Conservation (phyloP, 2,797 vertebrate species). For the Malurus splendens region DNA sequence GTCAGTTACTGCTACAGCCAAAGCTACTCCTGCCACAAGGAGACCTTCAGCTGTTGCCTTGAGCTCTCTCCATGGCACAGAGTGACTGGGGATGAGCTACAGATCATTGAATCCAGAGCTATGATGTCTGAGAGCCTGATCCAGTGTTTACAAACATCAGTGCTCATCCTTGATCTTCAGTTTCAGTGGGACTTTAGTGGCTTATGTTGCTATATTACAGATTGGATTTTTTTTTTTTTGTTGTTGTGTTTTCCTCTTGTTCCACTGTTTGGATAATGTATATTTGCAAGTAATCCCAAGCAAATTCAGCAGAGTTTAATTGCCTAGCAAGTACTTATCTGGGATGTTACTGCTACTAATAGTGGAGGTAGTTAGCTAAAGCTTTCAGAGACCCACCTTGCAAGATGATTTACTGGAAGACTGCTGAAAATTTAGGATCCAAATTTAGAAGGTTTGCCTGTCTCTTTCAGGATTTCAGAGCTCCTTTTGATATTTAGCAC, state of each 20-base stretch:
- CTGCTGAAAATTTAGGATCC: neutral
- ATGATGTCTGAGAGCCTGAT: neutral
- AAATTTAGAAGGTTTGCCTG: neutral
- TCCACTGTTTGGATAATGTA: neutral
- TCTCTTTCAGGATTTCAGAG: neutral
- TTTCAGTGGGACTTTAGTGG: neutral
- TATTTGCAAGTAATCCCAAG: neutral
- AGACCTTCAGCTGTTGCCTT: neutral
- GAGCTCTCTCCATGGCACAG: neutral
- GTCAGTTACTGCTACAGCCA: neutral
- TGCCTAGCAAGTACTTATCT: neutral
- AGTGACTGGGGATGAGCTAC: neutral
- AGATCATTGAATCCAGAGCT: neutral
- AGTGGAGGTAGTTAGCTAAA: neutral
- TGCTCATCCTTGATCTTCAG: neutral
- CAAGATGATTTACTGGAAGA: neutral
- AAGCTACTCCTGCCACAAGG: neutral
- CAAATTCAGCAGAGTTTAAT: neutral
- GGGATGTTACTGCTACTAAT: neutral
- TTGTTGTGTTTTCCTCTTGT: neutral
- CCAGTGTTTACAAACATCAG: neutral
- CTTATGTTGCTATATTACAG: neutral
- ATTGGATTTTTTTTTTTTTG: neutral
- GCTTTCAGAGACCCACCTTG: neutral
- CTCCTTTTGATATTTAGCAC: neutral